These are phyloP conservation scores for Mercenaria mercenaria DNA, from an alignment of 1,140 invertebrate species.

Conservation along the genomic window DNA sequence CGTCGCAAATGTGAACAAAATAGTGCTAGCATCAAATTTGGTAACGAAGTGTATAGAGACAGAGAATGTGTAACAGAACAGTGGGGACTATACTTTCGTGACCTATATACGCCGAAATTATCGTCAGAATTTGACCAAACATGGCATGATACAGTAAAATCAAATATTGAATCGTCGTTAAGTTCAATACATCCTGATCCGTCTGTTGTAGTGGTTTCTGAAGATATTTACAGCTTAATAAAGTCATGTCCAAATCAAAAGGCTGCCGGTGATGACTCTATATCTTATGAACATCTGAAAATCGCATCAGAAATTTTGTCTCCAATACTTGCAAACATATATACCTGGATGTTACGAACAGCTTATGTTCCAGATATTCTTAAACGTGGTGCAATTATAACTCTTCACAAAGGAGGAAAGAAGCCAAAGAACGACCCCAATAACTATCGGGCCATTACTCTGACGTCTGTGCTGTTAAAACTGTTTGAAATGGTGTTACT, in stretches of 20 bases:
- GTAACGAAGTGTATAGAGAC: not conserved
- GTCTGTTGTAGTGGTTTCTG: not conserved
- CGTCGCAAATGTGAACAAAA: not conserved
- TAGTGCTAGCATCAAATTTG: not conserved
- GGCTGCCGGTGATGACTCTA: not conserved
- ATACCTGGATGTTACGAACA: not conserved
- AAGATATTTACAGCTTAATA: not conserved
- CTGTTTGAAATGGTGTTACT: slow-evolving; percentile 12
- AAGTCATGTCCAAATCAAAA: not conserved
- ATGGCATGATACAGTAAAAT: not conserved
- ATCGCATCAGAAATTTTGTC: not conserved
- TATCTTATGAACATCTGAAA: slow-evolving; percentile 34
- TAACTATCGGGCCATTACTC: slow-evolving; percentile 1
- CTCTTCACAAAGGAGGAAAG: slow-evolving; percentile 33
- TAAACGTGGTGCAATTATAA: slow-evolving; percentile 11
- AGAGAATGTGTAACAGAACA: not conserved
- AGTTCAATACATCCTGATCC: not conserved
- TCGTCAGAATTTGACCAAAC: not conserved
- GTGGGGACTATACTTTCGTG: not conserved
- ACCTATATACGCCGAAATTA: not conserved
- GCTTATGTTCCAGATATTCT: not conserved
- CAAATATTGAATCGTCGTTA: not conserved
- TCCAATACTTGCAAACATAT: not conserved
- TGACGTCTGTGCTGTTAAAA: not conserved
- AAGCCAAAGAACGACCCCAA: not conserved